Conservation (phyloP, 2,113 vertebrate species). For the Rhagologus leucostigma region DNA sequence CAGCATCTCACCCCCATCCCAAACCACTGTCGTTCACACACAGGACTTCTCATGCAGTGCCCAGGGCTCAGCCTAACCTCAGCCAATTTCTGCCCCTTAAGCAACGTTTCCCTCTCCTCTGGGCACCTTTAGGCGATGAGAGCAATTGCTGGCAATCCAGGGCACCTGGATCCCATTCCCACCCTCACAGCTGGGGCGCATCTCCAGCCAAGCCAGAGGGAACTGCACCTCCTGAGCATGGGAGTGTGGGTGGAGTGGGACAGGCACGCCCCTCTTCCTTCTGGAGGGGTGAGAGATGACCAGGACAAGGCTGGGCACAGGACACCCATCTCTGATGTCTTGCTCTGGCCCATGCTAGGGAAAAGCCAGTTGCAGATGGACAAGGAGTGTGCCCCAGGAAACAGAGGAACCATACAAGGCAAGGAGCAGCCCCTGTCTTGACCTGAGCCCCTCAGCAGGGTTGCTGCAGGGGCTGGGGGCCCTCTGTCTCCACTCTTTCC, state of each 20-base stretch:
- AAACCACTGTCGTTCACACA: rapidly evolving
- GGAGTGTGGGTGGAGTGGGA: not conserved
- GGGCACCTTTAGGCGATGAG: not conserved
- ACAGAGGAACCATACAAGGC: not conserved
- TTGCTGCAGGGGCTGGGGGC: not conserved
- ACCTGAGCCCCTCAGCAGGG: not conserved
- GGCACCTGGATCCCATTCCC: not conserved
- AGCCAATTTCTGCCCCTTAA: not conserved
- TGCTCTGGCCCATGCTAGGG: not conserved
- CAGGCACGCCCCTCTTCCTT: not conserved
- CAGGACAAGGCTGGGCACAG: not conserved
- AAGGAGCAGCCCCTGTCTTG: not conserved
- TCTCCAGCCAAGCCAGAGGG: not conserved
- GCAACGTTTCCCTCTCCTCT: not conserved
- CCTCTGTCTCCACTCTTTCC: not conserved
- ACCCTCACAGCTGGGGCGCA: rapidly evolving
- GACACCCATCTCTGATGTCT: not conserved
- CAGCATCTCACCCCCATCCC: not conserved
- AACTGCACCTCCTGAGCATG: not conserved
- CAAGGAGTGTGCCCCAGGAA: not conserved
- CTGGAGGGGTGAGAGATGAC: not conserved
- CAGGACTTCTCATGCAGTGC: rapidly evolving
- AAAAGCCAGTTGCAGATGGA: not conserved
- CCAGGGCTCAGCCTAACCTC: not conserved
- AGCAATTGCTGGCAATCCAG: not conserved